These are phyloP conservation scores for Cacatua alba DNA, from an alignment of 2,113 vertebrate genomes.

Conservation along the genomic window DNA sequence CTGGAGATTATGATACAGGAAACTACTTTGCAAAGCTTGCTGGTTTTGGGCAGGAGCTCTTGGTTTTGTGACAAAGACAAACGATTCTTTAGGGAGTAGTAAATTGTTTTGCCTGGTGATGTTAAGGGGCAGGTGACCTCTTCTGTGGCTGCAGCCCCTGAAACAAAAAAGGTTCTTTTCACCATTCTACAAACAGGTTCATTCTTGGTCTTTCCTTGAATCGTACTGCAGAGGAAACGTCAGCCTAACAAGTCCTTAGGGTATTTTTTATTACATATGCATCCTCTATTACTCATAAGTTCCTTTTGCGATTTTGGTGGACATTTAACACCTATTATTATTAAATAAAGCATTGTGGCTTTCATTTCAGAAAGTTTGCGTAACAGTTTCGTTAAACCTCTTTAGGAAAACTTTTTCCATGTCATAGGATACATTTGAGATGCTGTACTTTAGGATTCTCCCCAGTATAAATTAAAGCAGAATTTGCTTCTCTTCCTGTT, in stretches of 20 bases:
- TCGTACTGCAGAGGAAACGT: conserved; percentile 83
- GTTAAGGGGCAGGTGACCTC: conserved; percentile 73
- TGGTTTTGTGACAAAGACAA: conserved; percentile 78
- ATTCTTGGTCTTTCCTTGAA: conserved; percentile 79
- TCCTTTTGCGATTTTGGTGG: conserved; percentile 76
- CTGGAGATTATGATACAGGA: conserved; percentile 77
- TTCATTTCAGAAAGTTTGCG: conserved; percentile 21
- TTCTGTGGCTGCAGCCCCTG: conserved; percentile 57
- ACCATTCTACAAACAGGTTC: conserved; percentile 59
- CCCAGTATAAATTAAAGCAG: not conserved
- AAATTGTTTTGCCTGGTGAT: conserved; percentile 70
- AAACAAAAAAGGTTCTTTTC: conserved; percentile 73
- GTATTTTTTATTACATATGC: conserved; percentile 81
- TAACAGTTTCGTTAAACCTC: not conserved
- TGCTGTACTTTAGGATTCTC: not conserved
- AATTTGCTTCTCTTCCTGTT: conserved; percentile 9
- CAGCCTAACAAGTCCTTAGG: conserved; percentile 80
- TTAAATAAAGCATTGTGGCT: conserved; percentile 67
- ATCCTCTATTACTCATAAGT: conserved; percentile 76
- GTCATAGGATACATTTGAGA: not conserved
- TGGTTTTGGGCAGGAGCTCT: conserved; percentile 74
- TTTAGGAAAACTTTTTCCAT: not conserved
- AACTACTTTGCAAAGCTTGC: conserved; percentile 77
- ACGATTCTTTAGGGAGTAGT: conserved; percentile 71
- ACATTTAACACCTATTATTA: conserved; percentile 73